phyloP scores from a whole-genome alignment of 2,113 vertebrate species.

The Pangasianodon gigas region DNA sequence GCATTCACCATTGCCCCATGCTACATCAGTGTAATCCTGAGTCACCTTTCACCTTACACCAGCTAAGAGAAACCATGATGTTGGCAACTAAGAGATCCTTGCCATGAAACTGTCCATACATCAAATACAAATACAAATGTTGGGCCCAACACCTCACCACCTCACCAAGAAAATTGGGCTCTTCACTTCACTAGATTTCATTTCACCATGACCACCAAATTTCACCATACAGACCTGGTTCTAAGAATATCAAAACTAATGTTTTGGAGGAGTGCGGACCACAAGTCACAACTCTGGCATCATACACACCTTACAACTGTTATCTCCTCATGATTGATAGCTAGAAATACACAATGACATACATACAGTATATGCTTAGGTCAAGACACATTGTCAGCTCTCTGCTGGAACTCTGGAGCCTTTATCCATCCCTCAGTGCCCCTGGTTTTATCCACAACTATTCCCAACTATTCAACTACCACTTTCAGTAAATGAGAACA shows the following conservation, averaged over 20 bases:
- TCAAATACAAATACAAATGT: too few relatives aligned
- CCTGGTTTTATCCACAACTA: background rate
- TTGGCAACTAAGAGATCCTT: background rate
- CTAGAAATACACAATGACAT: too few relatives aligned
- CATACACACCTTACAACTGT: background rate
- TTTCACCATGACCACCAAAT: background rate
- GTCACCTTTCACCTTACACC: background rate
- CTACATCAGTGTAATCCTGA: background rate
- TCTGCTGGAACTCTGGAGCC: background rate
- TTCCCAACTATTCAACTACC: too few relatives aligned
- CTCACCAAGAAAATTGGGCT: background rate
- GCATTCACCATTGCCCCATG: background rate
- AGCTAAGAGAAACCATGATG: background rate
- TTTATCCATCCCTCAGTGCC: background rate
- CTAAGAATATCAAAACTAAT: background rate
- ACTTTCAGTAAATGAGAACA: background rate
- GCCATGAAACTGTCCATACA: background rate
- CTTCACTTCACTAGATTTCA: background rate
- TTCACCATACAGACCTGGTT: background rate
- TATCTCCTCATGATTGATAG: background rate
- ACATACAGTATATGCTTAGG: background rate
- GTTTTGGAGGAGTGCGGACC: background rate
- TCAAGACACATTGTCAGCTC: background rate
- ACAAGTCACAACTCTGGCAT: background rate
- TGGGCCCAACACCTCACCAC: too few relatives aligned